phyloP scores from a whole-genome alignment of 1,140 invertebrate genomes.

The Lasioglossum baleicum region DNA sequence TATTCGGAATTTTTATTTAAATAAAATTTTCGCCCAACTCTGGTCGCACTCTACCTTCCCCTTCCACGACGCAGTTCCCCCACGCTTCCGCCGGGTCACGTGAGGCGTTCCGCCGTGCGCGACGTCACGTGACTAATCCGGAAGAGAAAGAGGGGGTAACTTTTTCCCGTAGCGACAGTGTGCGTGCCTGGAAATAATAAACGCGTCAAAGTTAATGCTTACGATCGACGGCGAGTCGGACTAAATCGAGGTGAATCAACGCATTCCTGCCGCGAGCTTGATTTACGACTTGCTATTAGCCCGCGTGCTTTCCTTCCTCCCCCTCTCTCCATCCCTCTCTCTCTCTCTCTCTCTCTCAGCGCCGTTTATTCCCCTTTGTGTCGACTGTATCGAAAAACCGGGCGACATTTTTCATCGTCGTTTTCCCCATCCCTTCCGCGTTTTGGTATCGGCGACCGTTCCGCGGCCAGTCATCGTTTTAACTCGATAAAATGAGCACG shows the following conservation, averaged over 20 bases:
- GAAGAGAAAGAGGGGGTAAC: no score
- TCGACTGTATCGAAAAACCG: slow-evolving; percentile 42
- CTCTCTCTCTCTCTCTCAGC: not conserved
- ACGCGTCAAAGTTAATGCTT: slow-evolving; percentile 23
- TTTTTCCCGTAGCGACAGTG: no score
- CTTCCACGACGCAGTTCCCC: no score
- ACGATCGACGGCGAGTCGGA: slow-evolving; percentile 25
- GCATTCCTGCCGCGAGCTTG: slow-evolving; percentile 51
- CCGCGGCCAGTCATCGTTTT: slow-evolving; percentile 53
- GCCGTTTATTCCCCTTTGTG: not conserved
- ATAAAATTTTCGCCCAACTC: no score
- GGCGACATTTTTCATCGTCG: slow-evolving; percentile 55
- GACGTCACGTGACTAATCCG: no score
- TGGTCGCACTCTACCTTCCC: no score
- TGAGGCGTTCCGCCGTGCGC: no score
- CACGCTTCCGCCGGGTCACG: no score
- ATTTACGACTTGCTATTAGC: slow-evolving; percentile 57
- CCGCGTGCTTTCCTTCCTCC: slow-evolving; percentile 22
- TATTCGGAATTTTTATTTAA: no score
- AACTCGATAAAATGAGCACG: slow-evolving; percentile 38
- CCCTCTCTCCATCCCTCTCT: not conserved
- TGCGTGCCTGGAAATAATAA: slow-evolving; percentile 28
- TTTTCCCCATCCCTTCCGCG: slow-evolving; percentile 28
- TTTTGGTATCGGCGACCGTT: slow-evolving; percentile 34
- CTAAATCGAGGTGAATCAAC: slow-evolving; percentile 49